Base-by-base conservation (phyloP, 2,113 vertebrate genomes). In the Hippocampus abdominalis region DNA sequence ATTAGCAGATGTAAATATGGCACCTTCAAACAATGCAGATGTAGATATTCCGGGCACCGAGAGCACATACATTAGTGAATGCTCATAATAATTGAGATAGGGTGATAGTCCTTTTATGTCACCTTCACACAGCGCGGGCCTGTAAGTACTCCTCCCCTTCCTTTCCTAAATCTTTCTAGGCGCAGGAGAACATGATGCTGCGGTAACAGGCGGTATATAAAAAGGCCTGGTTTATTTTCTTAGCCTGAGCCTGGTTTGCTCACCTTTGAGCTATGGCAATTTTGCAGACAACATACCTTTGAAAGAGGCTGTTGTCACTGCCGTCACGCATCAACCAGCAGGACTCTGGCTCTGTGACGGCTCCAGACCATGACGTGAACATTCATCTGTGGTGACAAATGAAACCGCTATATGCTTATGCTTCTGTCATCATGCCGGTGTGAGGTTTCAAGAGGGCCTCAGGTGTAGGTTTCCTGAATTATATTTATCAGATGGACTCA, bases 391-490 rank as follows among this genome's bases (percentile, higher is more conserved):
- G 44, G 59, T 86, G 86, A 90, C 78, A 68, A 87, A 88, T 42
- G 80, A 75, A 66, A 72, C 27, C 57, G 64, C 86, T 78, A 86
- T 80, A 86, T 80, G 85, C 83, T 78, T 66, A 75, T 66, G 82
- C 60, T 70, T 84, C 82, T 81, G 74, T 87, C 80, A 82, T 77
- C 77, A 15, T 9, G 76, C 60, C 40, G 64, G 82, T 68, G 70
- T 86, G 65, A 42, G 62, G 68, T 78, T 70, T 70, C 77, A n/a
- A 39, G 36, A 44, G 71, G 64, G 76, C 81, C 81, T 82, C 84
- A 84, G 89, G 84, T 86, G 76, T 86, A 67, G 82, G 84, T 72
- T 90, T 86, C 91, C 82, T 79, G 79, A 81, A 79, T 73, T 46
- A 67, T 83, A 87, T 90, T 87, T 86, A 87, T 86, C 78, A 80